phyloP scores from a whole-genome alignment of 2,113 vertebrate species.

The Malurus cyaneus region DNA sequence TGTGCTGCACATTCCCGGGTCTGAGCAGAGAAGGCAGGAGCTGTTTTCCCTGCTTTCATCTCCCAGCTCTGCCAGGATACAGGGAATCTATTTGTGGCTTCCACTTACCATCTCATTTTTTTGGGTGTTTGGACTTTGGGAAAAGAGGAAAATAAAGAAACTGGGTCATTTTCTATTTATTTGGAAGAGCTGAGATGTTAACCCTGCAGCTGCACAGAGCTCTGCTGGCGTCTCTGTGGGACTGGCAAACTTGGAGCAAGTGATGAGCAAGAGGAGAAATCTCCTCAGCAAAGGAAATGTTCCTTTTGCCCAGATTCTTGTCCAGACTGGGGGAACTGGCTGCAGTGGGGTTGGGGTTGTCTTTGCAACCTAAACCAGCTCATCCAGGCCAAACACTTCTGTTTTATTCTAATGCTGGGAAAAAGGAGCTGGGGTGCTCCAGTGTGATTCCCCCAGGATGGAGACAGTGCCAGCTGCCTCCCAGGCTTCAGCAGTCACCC shows the following conservation, averaged over 20 bases:
- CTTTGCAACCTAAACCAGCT: not conserved
- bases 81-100: conserved; percentile 20
- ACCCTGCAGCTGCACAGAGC: conserved; percentile 25
- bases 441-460: not conserved
- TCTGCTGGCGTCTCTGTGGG: not conserved
- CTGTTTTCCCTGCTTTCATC: not conserved
- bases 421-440: not conserved
- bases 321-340: not conserved
- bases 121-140: not conserved
- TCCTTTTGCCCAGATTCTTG: not conserved
- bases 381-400: not conserved
- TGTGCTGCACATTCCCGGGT: not conserved
- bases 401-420: not conserved
- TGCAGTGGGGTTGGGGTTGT: not conserved
- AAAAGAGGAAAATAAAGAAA: conserved; percentile 35
- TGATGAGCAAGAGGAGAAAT: not conserved
- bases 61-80: not conserved
- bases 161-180: conserved; percentile 48
- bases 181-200: conserved; percentile 26
- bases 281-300: not conserved
- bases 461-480: not conserved
- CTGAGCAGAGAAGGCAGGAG: not conserved
- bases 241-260: not conserved
- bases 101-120: not conserved
- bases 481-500: not conserved